These are phyloP conservation scores for Drosophila nr. fundita DNA, from an alignment of 2,888 invertebrate species.

Conservation along the genomic window DNA sequence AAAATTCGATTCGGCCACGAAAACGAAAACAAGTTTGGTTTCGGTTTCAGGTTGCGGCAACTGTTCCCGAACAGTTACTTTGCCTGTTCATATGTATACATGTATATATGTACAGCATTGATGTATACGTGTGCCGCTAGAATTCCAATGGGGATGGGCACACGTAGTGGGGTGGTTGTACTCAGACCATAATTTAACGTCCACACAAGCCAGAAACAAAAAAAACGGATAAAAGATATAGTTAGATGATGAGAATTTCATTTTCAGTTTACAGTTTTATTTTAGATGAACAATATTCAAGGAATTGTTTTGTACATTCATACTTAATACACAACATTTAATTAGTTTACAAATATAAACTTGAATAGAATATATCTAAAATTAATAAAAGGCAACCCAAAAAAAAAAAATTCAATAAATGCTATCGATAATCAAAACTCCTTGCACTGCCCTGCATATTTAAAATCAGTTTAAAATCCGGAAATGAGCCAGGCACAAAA, in stretches of 20 bases:
- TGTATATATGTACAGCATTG: constrained; percentile 9
- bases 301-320: constrained; percentile 55
- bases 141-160: constrained; percentile 7
- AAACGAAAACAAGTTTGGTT: not conserved
- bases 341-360: constrained; percentile 41
- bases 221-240: not conserved
- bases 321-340: constrained; percentile 77
- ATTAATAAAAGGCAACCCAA: constrained; percentile 8
- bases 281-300: constrained; percentile 59
- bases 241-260: not conserved
- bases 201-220: constrained; percentile 1
- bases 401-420: constrained; percentile 35
- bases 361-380: constrained; percentile 41
- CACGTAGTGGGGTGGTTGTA: not conserved
- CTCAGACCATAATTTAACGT: constrained; percentile 20
- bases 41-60: not conserved
- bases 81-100: constrained; percentile 6
- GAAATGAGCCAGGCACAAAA: constrained; percentile 40
- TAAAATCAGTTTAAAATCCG: constrained; percentile 25
- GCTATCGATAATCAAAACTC: constrained; percentile 31
- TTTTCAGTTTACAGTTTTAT: constrained; percentile 42
- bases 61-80: constrained; percentile 18
- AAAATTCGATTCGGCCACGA: constrained; percentile 9
- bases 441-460: constrained; percentile 4
- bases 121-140: constrained; percentile 1